Evolutionary conservation across 1,140 invertebrate species (phyloP).

Genomic region (Portunus trituberculatus): DNA sequence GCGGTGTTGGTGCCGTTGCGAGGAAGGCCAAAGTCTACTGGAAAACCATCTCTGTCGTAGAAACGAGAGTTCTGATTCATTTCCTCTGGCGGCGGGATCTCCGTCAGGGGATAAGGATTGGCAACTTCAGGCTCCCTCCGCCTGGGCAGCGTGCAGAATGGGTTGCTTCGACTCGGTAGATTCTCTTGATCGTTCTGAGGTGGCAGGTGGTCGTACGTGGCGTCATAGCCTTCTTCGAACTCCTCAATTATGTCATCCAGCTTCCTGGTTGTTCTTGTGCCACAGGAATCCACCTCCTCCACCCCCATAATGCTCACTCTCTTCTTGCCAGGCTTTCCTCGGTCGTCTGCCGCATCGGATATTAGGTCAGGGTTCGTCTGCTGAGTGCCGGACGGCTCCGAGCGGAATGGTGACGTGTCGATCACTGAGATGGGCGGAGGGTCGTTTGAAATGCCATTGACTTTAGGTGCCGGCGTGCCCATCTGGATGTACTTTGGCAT

Average conservation of each 20-base stretch:
- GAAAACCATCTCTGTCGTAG: slow-evolving; percentile 64
- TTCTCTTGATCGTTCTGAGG: slow-evolving; percentile 55
- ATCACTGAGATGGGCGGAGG: slow-evolving; percentile 77
- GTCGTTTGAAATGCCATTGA: slow-evolving; percentile 72
- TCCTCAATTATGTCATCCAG: slow-evolving; percentile 77
- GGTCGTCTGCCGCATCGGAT: slow-evolving; percentile 74
- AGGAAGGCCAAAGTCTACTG: slow-evolving; percentile 64
- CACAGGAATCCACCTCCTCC: slow-evolving; percentile 76
- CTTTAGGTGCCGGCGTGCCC: slow-evolving; percentile 76
- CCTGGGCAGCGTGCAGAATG: slow-evolving; percentile 58
- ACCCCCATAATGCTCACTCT: slow-evolving; percentile 76
- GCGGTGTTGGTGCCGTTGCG: slow-evolving; percentile 39
- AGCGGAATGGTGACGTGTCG: slow-evolving; percentile 73
- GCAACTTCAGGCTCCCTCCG: slow-evolving; percentile 57
- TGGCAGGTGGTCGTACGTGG: slow-evolving; percentile 67
- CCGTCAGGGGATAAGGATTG: slow-evolving; percentile 74
- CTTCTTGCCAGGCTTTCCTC: slow-evolving; percentile 73
- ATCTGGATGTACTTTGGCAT: slow-evolving; percentile 77
- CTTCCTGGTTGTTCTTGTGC: slow-evolving; percentile 70
- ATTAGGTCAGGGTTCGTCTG: slow-evolving; percentile 76
- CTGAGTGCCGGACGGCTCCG: slow-evolving; percentile 63
- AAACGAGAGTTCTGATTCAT: slow-evolving; percentile 63
- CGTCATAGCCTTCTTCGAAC: slow-evolving; percentile 74
- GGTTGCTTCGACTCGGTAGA: slow-evolving; percentile 46
- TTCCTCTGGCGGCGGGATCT: slow-evolving; percentile 70